These are phyloP conservation scores for Idaea straminata DNA, from an alignment of 2,888 invertebrate genomes.

Conservation along the genomic window DNA sequence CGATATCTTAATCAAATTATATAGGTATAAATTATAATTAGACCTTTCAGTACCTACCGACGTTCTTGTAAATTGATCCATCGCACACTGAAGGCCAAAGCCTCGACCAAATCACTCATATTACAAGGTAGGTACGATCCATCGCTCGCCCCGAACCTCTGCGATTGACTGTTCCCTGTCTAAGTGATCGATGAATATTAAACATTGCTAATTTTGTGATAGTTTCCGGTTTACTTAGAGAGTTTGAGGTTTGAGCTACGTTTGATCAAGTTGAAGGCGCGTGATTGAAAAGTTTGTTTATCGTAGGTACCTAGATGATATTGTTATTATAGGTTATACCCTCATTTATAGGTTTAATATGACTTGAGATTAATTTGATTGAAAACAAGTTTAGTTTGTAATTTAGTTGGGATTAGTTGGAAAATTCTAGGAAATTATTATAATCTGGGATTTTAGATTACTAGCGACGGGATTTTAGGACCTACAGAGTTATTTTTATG, in stretches of 20 bases:
- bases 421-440: no score
- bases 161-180: conserved; percentile 49
- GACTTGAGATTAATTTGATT: not conserved
- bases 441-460: no score
- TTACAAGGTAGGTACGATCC: conserved; percentile 8
- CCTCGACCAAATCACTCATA: not conserved
- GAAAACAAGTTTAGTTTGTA: not conserved
- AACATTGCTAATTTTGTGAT: conserved; percentile 34
- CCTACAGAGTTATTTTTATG: no score
- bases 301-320: not conserved
- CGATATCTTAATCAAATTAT: not conserved
- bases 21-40: conserved; percentile 4
- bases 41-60: not conserved
- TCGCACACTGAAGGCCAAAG: not conserved
- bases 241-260: conserved; percentile 16
- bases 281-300: not conserved
- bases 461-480: no score
- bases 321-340: not conserved
- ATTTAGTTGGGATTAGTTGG: not conserved
- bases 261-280: not conserved
- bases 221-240: conserved; percentile 12
- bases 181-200: conserved; percentile 43
- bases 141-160: conserved; percentile 38
- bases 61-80: not conserved
- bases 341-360: not conserved